A percentile compares a stretch with the other conserved stretches of the same genome.
Conservation (phyloP, 2,888 invertebrate species). For the Amiota communis region DNA sequence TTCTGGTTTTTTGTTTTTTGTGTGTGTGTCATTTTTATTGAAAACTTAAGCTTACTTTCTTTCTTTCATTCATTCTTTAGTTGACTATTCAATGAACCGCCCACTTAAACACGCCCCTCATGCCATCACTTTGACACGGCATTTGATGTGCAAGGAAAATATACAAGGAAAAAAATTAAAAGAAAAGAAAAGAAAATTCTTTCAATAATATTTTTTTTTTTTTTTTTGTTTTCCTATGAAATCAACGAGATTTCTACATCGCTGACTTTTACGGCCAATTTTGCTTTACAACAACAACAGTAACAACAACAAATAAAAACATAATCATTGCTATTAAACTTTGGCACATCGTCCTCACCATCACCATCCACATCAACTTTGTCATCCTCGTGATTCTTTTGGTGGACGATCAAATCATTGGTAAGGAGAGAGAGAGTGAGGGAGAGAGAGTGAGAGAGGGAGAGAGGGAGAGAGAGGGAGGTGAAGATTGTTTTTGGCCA, state of each 20-base stretch:
- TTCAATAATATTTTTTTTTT: not conserved
- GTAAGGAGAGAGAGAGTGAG: too few species aligned
- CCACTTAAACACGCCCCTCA: not conserved
- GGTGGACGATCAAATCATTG: too few species aligned
- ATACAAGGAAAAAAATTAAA: not conserved
- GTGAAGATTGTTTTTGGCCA: not conserved
- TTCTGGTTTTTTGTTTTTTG: too few species aligned
- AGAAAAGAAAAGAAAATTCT: slow-evolving; percentile 3
- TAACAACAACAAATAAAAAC: not conserved
- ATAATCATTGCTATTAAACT: slow-evolving; percentile 27
- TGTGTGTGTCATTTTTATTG: not conserved
- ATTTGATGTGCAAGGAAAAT: not conserved
- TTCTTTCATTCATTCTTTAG: too few species aligned
- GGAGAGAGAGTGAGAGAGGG: not conserved
- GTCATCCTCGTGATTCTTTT: not conserved
- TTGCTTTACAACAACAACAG: slow-evolving; percentile 18
- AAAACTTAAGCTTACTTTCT: not conserved
- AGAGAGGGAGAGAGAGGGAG: not conserved
- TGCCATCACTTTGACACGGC: not conserved
- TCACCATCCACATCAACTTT: too few species aligned
- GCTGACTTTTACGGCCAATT: slow-evolving; percentile 28
- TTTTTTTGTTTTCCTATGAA: not conserved
- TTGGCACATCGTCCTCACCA: slow-evolving; percentile 3
- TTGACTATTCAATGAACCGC: not conserved
- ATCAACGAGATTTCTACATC: slow-evolving; percentile 25